Conservation (phyloP, 2,888 invertebrate genomes). For the Xiphydria camelus region DNA sequence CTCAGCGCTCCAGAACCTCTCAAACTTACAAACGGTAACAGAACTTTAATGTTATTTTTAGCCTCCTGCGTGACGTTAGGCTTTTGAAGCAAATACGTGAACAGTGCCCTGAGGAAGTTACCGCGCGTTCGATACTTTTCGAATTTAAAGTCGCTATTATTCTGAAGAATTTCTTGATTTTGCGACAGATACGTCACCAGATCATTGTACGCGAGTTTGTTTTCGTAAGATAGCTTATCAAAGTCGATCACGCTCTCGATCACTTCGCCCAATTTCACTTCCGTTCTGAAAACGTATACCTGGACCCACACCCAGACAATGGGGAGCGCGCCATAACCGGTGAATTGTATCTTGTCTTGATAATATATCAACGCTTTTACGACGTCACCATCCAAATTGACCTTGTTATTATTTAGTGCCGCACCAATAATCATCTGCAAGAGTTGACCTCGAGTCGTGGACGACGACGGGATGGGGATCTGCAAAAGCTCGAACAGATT, state of each 20-base stretch:
- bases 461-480: slow-evolving; percentile 15
- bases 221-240: slow-evolving; percentile 16
- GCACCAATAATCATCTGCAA: slow-evolving; percentile 20
- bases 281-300: slow-evolving; percentile 8
- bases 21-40: slow-evolving; percentile 19
- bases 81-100: slow-evolving; percentile 16
- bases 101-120: slow-evolving; percentile 20
- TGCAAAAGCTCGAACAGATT: slow-evolving; percentile 17
- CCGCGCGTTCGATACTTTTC: slow-evolving; percentile 23
- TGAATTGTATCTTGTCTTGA: neutral
- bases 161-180: slow-evolving; percentile 22
- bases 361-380: slow-evolving; percentile 19
- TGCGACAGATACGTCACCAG: slow-evolving; percentile 20
- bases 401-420: slow-evolving; percentile 7
- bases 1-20: no score
- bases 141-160: slow-evolving; percentile 23
- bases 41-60: slow-evolving; percentile 11
- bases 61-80: slow-evolving; percentile 2
- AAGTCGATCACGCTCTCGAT: slow-evolving; percentile 23
- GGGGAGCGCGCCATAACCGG: slow-evolving; percentile 7
- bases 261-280: slow-evolving; percentile 19
- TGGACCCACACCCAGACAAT: slow-evolving; percentile 18
- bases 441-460: slow-evolving; percentile 17
- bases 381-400: slow-evolving; percentile 1
- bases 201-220: slow-evolving; percentile 23